These are phyloP conservation scores for Microchrysa polita DNA, from an alignment of 2,888 invertebrate genomes.

Conservation along the genomic window DNA sequence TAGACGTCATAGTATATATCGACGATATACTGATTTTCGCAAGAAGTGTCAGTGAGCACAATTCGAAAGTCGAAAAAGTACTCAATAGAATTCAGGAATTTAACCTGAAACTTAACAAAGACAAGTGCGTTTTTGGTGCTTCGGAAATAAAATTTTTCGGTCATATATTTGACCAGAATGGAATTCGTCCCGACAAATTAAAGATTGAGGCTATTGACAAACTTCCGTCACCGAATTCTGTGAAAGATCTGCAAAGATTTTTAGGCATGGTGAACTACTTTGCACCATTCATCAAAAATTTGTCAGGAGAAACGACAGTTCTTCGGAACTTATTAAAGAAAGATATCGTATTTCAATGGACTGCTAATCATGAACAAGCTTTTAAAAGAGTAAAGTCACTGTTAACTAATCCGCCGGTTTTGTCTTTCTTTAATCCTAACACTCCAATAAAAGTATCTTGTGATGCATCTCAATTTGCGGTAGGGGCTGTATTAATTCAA, in stretches of 20 bases:
- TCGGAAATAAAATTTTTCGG: not conserved
- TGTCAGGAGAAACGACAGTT: not conserved
- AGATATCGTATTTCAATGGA: not conserved
- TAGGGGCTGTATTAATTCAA: not conserved
- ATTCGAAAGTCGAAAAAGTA: not conserved
- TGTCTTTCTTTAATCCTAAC: not conserved
- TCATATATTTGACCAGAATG: not conserved
- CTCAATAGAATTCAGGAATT: not conserved
- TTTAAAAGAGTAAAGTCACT: not conserved
- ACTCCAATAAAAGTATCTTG: not conserved
- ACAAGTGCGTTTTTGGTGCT: not conserved
- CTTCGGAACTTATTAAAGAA: not conserved
- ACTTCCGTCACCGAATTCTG: not conserved
- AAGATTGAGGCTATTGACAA: not conserved
- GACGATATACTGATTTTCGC: not conserved
- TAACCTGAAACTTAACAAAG: not conserved
- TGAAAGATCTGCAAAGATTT: constrained; percentile 1
- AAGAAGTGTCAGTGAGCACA: not conserved
- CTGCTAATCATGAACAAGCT: not conserved
- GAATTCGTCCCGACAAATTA: not conserved
- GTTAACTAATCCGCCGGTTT: not conserved
- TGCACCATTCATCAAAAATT: not conserved
- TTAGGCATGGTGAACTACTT: not conserved
- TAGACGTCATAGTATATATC: not conserved
- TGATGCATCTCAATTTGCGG: constrained; percentile 4